Conservation (phyloP, 2,797 vertebrate genomes). For the Sebastes nivosus region DNA sequence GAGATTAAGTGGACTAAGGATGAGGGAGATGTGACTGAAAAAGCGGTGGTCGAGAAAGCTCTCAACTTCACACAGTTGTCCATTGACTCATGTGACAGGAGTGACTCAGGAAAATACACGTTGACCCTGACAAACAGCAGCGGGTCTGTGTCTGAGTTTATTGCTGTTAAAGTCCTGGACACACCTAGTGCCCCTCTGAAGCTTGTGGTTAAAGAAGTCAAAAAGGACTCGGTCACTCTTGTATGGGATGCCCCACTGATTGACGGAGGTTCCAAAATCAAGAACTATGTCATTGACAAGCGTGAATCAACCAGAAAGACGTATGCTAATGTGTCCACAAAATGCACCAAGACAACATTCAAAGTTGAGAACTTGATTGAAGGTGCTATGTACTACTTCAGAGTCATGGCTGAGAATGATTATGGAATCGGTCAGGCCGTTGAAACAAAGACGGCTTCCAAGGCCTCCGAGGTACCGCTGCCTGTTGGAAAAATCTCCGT, state of each 20-base stretch:
- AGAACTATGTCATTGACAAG: conserved; percentile 97
- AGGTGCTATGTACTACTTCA: conserved; percentile 97
- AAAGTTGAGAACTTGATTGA: conserved; percentile 96
- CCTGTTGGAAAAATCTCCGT: conserved; percentile 93
- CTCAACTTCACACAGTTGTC: conserved; percentile 92
- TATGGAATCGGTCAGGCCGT: conserved; percentile 91
- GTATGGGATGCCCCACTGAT: conserved; percentile 93
- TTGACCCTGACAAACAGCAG: conserved; percentile 93
- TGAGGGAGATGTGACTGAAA: conserved; percentile 91
- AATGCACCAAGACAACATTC: conserved; percentile 92
- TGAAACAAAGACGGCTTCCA: conserved; percentile 91
- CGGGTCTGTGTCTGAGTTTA: conserved; percentile 92
- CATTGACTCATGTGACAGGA: conserved; percentile 95
- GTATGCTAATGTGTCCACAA: conserved; percentile 93
- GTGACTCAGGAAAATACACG: conserved; percentile 95
- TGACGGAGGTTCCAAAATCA: conserved; percentile 96
- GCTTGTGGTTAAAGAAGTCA: conserved; percentile 91
- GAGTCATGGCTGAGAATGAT: conserved; percentile 99
- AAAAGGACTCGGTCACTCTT: conserved; percentile 90
- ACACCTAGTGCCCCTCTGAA: conserved; percentile 93
- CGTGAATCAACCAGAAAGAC: conserved; percentile 98
- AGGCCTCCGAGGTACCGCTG: conserved; percentile 94
- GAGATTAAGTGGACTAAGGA: conserved; percentile 96
- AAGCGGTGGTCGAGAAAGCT: conserved; percentile 90
- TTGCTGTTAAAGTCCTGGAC: conserved; percentile 95